These are phyloP conservation scores for Drosophila pallidifrons DNA, from an alignment of 1,140 invertebrate species.

Conservation along the genomic window DNA sequence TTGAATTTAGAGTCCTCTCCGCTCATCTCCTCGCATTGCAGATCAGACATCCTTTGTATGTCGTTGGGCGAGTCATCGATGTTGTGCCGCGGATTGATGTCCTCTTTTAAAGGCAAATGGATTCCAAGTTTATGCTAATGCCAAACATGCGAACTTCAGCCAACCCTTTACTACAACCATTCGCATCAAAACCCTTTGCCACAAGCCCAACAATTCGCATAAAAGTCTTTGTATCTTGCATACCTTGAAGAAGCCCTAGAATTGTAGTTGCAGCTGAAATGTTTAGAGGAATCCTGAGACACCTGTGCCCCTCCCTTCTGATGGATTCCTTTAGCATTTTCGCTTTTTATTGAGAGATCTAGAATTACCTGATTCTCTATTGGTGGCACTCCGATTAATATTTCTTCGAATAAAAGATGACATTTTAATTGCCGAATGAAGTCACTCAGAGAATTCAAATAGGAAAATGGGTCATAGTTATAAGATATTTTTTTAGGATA, in stretches of 20 bases:
- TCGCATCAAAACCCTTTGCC: background rate
- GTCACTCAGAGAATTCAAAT: no score
- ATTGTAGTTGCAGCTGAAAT: background rate
- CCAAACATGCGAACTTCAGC: background rate
- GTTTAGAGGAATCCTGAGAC: slow-evolving; percentile 1
- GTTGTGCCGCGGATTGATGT: slow-evolving; percentile 35
- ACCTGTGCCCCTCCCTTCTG: no score
- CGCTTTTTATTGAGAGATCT: no score
- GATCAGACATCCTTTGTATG: slow-evolving; percentile 38
- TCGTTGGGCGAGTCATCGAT: background rate
- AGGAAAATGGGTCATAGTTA: no score
- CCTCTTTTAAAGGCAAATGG: slow-evolving; percentile 35
- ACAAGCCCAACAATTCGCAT: background rate
- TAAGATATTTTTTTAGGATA: no score
- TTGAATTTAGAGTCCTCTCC: slow-evolving; percentile 17
- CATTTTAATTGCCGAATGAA: no score
- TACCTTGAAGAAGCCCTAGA: background rate
- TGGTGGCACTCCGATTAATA: no score
- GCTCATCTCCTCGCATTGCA: slow-evolving; percentile 9
- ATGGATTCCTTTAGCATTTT: no score
- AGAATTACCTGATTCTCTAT: no score
- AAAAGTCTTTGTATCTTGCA: background rate
- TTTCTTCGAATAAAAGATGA: no score
- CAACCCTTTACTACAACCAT: no score
- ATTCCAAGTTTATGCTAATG: slow-evolving; percentile 54